A percentile compares a stretch with the other conserved stretches of the same genome.
These are phyloP conservation scores for Xestia sexstrigata DNA, from an alignment of 2,888 invertebrate genomes.

Conservation along the genomic window DNA sequence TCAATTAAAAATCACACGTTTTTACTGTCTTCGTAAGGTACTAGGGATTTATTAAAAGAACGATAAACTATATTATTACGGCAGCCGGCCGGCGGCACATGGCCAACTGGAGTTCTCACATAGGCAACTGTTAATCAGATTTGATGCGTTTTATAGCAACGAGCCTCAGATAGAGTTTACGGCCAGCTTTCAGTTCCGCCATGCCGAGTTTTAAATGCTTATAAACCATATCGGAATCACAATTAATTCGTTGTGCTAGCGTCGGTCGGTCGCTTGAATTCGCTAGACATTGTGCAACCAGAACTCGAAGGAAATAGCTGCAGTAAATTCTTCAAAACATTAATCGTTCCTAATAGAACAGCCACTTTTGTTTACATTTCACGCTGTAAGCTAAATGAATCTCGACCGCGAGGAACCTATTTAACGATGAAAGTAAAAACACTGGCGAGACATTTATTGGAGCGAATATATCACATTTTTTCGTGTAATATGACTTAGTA, in stretches of 20 bases:
- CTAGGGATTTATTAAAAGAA: conserved; percentile 81
- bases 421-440: conserved; percentile 59
- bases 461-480: conserved; percentile 70
- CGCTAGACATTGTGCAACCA: conserved; percentile 46
- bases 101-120: conserved; percentile 79
- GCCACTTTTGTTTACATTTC: conserved; percentile 60
- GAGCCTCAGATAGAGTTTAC: conserved; percentile 81
- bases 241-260: conserved; percentile 66
- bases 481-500: conserved; percentile 75
- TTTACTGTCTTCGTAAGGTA: conserved; percentile 78
- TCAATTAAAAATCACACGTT: conserved; percentile 84
- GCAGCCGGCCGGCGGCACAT: conserved; percentile 75
- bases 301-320: conserved; percentile 32
- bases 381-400: conserved; percentile 53
- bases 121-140: conserved; percentile 84
- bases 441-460: conserved; percentile 68
- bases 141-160: conserved; percentile 85
- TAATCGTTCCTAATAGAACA: conserved; percentile 44
- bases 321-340: conserved; percentile 50
- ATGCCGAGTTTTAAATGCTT: conserved; percentile 67
- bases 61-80: conserved; percentile 82
- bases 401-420: conserved; percentile 51
- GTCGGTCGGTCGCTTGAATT: conserved; percentile 34
- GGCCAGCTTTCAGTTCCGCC: conserved; percentile 76
- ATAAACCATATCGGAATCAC: conserved; percentile 72